Evolutionary conservation across 1,140 invertebrate genomes (phyloP).

Genomic region (Nebria ingens): DNA sequence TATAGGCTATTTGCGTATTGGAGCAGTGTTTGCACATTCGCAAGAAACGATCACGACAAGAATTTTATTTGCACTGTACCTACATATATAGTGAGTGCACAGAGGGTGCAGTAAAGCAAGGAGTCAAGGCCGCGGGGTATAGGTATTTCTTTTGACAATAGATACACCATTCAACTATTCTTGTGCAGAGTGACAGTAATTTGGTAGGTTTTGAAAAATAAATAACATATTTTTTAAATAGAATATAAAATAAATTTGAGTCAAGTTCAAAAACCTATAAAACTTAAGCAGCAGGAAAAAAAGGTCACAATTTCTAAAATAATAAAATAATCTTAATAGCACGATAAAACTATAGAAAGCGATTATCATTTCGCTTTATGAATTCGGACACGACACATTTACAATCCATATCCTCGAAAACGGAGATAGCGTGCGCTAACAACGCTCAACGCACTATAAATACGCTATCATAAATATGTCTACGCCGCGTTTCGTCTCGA

Average conservation of each 20-base stretch:
- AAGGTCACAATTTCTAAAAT: no score
- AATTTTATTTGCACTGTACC: background rate
- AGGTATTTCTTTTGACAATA: no score
- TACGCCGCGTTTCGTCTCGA: constrained; percentile 17
- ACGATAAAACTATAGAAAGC: background rate
- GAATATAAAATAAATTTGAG: no score
- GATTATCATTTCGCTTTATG: background rate
- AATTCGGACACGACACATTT: background rate
- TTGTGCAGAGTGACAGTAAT: no score
- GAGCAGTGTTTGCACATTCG: background rate
- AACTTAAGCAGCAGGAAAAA: no score
- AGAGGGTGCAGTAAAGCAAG: background rate
- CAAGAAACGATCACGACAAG: background rate
- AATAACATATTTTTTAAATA: no score
- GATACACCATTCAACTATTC: no score
- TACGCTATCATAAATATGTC: constrained; percentile 20
- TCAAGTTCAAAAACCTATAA: no score
- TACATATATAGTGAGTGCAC: no score
- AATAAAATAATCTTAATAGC: background rate
- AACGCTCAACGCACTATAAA: constrained; percentile 19
- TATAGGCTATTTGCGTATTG: background rate
- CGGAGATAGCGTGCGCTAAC: background rate
- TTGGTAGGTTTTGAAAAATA: no score
- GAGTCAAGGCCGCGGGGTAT: background rate
- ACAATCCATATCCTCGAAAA: background rate